Base-by-base conservation (phyloP, 2,888 invertebrate species). In the Folsomia candida region DNA sequence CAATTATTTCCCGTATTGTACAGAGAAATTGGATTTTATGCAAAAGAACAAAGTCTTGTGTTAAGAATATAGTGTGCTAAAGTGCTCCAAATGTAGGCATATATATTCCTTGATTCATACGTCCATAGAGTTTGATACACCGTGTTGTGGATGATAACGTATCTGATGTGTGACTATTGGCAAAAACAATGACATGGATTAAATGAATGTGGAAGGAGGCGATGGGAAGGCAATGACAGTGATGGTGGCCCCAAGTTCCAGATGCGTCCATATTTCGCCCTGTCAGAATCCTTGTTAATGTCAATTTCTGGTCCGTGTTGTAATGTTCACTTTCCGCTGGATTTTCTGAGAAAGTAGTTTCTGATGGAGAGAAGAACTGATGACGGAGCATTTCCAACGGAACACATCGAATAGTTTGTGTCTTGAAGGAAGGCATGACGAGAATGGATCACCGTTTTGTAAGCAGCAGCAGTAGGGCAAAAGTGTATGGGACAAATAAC, bases 231-330 rank as follows among this genome's bases (percentile, higher is more conserved):
- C 4, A 37, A 14, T 37, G 14, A 14, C 37, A 37, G 14, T 37
- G 14, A 37, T 37, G 37, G 37, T 37, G 37, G 37, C 14, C 37
- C 37, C 37, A 37, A 14, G n/a, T n/a, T n/a, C n/a, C 37, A 37
- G 37, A 37, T 14, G 37, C 14, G 37, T 37, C 37, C 37, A 37
- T 37, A 37, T 37, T 37, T 59, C 59, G 59, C 14, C 22, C 14
- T 59, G 25, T 25, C 24, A 59, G 59, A 22, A 28, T 29, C 28
- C 62, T 28, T 26, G 62, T 28, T 62, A 62, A 62, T 28, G 62
- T 62, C 62, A 62, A 62, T 62, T 62, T 37, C 37, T 37, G 37
- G 37, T 37, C 14, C 14, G 37, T 14, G 14, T 14, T 37, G 37
- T 14, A 37, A 37, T 14, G 37, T 37, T 37, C 37, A 37, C 37